These are phyloP conservation scores for Melozone crissalis DNA, from an alignment of 2,113 vertebrate species.

Conservation along the genomic window DNA sequence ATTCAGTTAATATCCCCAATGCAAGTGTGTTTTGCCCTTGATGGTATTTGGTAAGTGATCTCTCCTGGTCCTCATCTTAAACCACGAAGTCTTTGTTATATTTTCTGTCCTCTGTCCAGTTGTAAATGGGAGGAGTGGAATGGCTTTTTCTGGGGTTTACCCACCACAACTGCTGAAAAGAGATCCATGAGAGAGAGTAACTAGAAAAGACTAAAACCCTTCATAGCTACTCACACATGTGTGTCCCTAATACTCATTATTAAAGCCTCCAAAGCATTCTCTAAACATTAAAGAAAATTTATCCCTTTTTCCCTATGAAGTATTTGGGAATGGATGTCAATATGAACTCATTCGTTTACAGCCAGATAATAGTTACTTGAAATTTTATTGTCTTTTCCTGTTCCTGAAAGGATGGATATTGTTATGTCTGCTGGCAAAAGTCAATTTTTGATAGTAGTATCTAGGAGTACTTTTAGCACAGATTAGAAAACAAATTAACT, in stretches of 20 bases:
- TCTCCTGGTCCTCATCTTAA: neutral
- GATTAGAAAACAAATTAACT: neutral
- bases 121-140: neutral
- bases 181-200: neutral
- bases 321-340: neutral
- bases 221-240: fast-evolving
- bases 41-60: neutral
- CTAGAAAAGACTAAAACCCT: neutral
- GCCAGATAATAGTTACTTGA: neutral
- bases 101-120: neutral
- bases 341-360: neutral
- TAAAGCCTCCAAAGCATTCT: neutral
- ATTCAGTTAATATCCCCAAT: neutral
- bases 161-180: neutral
- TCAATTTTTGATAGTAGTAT: neutral
- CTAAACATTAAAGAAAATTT: neutral
- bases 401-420: neutral
- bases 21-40: neutral
- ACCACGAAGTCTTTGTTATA: neutral
- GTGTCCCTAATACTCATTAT: neutral
- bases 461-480: neutral
- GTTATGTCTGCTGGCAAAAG: neutral
- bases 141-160: neutral
- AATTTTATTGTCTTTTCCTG: neutral
- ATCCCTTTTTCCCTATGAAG: neutral